Evolutionary conservation across 2,113 vertebrate genomes (phyloP).

Genomic region (Heterochromis multidens): DNA sequence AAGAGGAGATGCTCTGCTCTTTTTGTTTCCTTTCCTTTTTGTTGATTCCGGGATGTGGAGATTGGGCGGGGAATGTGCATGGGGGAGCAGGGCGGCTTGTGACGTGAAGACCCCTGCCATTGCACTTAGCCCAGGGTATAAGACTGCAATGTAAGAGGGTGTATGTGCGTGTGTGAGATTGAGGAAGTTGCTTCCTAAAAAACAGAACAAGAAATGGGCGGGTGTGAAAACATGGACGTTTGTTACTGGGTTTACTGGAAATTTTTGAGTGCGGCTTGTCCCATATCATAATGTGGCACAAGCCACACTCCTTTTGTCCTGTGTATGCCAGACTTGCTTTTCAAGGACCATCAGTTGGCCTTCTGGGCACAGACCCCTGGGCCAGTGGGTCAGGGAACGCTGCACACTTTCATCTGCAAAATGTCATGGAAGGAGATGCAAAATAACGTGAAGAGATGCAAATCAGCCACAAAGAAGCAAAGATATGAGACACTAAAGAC

Average conservation of each 20-base stretch:
- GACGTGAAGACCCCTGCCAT: conserved; percentile 3
- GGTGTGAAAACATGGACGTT: background rate
- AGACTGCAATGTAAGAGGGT: background rate
- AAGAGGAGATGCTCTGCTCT: conserved; percentile 33
- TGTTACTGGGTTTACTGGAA: background rate
- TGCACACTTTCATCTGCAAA: too few relatives aligned
- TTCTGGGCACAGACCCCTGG: background rate
- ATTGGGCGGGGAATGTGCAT: background rate
- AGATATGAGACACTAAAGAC: background rate
- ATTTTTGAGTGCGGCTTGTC: background rate
- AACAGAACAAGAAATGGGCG: background rate
- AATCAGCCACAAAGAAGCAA: background rate
- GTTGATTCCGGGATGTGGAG: background rate
- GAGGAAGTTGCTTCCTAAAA: background rate
- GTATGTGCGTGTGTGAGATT: background rate
- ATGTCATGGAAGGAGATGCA: fast-evolving
- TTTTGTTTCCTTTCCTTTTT: background rate
- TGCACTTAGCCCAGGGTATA: background rate
- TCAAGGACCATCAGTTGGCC: background rate
- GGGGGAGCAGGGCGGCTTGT: background rate
- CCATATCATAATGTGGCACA: background rate
- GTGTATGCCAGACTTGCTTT: background rate
- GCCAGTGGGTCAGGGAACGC: background rate
- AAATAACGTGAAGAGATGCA: background rate
- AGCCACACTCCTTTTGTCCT: background rate